These are phyloP conservation scores for Zele albiditarsus DNA, from an alignment of 2,888 invertebrate species.

Conservation along the genomic window DNA sequence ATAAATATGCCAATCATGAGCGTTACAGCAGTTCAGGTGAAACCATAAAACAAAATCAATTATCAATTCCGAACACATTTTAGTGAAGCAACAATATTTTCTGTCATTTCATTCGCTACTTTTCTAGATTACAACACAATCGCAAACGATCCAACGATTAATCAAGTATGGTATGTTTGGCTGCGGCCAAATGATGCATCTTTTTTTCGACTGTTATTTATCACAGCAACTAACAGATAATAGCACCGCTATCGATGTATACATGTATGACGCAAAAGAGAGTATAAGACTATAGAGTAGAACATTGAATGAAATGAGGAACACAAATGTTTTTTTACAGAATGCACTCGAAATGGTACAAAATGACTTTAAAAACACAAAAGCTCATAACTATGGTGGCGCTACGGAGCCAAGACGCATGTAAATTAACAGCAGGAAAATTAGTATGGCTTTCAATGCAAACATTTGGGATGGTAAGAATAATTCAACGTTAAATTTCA, in stretches of 20 bases:
- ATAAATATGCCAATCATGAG: constrained; percentile 23
- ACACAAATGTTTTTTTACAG: constrained; percentile 14
- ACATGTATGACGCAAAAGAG: background rate
- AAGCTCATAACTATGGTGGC: constrained; percentile 33
- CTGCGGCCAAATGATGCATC: constrained; percentile 16
- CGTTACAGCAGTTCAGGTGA: constrained; percentile 13
- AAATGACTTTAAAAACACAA: constrained; percentile 31
- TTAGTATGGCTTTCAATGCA: constrained; percentile 35
- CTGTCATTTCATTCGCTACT: constrained; percentile 14
- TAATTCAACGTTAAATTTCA: background rate
- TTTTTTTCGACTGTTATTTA: constrained; percentile 30
- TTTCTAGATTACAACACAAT: background rate
- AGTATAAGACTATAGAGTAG: background rate
- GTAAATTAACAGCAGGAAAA: constrained; percentile 39
- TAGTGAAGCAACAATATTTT: no score
- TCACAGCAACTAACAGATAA: constrained; percentile 24
- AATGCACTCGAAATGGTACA: constrained; percentile 34
- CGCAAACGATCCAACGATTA: background rate
- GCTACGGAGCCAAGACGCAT: constrained; percentile 30
- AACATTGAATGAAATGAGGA: background rate
- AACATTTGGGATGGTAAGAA: constrained; percentile 39
- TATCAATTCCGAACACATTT: background rate
- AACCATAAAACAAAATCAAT: background rate
- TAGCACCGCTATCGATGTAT: constrained; percentile 13
- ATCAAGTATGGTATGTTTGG: background rate